A percentile compares a stretch with the other conserved stretches of the same genome.
Evolutionary conservation across 2,888 invertebrate species (phyloP).

Genomic region (Melitaea athalia): DNA sequence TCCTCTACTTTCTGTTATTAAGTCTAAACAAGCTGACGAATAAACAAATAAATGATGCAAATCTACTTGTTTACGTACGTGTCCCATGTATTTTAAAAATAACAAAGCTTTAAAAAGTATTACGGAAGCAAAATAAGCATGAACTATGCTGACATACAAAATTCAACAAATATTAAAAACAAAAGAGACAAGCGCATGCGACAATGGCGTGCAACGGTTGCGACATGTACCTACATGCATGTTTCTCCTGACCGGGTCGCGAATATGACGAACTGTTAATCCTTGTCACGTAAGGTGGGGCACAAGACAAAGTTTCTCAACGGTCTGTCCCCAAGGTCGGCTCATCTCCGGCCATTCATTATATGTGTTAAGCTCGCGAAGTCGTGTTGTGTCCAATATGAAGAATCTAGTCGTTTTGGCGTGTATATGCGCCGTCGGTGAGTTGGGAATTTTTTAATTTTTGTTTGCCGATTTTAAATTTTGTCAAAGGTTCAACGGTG

Average conservation of each 20-base stretch:
- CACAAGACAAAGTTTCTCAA: conserved; percentile 64
- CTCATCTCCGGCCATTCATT: conserved; percentile 57
- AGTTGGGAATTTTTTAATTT: conserved; percentile 45
- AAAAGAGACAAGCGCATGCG: background rate
- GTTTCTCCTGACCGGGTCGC: conserved; percentile 22
- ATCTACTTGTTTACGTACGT: background rate
- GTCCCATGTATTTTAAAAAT: background rate
- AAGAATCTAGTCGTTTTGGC: conserved; percentile 63
- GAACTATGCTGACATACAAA: background rate
- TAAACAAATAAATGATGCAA: background rate
- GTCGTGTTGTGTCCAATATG: conserved; percentile 60
- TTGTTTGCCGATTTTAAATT: background rate
- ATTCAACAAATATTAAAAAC: conserved; percentile 2
- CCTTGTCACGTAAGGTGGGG: conserved; percentile 57
- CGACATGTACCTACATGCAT: conserved; percentile 7
- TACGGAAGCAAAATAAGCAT: background rate
- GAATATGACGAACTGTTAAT: conserved; percentile 36
- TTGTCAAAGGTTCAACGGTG: background rate
- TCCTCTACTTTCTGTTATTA: no score
- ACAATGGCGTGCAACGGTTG: conserved; percentile 4
- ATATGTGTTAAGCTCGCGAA: conserved; percentile 58
- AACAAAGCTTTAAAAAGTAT: background rate
- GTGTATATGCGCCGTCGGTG: conserved; percentile 68
- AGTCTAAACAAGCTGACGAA: no score
- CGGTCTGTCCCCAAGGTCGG: conserved; percentile 70